Conservation (phyloP, 2,113 vertebrate genomes). For the Trochalopteron elliotii region DNA sequence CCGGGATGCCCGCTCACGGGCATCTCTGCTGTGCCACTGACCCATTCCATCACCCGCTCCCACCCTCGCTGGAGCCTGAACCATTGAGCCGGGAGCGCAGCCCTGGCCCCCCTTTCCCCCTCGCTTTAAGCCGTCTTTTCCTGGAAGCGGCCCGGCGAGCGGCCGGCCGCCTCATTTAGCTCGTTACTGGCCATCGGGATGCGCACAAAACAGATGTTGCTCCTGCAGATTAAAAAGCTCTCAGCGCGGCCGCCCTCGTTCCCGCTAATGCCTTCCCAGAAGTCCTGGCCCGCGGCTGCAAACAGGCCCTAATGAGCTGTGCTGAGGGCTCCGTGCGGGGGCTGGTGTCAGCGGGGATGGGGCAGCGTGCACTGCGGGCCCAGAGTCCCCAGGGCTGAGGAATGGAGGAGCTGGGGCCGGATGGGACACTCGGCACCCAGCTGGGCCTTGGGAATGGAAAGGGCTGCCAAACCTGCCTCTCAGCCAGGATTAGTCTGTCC, state of each 20-base stretch:
- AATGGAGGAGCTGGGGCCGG: not conserved
- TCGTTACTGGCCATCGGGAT: not conserved
- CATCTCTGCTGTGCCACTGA: not conserved
- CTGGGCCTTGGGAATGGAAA: not conserved
- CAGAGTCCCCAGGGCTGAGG: accelerated
- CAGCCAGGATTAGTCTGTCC: not conserved
- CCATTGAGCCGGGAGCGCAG: not conserved
- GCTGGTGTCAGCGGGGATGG: not conserved
- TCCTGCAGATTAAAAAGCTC: constrained; percentile 35
- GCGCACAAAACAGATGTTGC: not conserved
- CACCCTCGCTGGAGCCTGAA: not conserved
- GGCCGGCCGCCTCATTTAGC: constrained; percentile 23
- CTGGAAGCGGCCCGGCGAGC: constrained; percentile 24
- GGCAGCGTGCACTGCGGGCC: accelerated
- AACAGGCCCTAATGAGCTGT: constrained; percentile 33
- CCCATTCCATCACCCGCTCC: not conserved
- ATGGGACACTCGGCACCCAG: not conserved
- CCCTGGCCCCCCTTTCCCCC: not conserved
- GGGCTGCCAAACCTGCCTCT: not conserved
- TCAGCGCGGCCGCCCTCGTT: not conserved
- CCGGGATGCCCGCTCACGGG: not conserved
- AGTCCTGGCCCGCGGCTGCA: not conserved
- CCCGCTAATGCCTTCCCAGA: constrained; percentile 52
- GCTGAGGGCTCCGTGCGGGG: not conserved
- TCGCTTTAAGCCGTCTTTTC: not conserved